Conservation (phyloP, 1,140 invertebrate species). For the Musca domestica region DNA sequence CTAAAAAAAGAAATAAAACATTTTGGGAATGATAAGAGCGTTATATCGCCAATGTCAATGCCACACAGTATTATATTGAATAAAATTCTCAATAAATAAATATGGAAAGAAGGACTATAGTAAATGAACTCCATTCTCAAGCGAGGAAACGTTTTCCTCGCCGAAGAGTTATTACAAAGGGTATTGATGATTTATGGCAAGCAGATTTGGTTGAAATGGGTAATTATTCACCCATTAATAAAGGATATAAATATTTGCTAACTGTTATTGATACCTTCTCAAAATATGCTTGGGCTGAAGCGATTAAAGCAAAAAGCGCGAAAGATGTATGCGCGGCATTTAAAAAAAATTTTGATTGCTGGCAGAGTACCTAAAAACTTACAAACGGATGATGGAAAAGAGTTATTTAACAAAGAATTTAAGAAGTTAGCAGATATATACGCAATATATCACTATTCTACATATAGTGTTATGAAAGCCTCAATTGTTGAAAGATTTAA, state of each 20-base stretch:
- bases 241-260: background rate
- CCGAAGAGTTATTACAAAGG: no score
- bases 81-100: no score
- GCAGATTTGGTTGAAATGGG: background rate
- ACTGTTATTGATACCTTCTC: background rate
- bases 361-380: background rate
- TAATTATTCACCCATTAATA: background rate
- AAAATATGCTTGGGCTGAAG: background rate
- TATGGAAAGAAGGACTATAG: no score
- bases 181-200: no score
- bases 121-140: no score
- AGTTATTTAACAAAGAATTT: slow-evolving; percentile 5
- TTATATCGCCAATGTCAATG: no score
- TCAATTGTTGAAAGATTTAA: slow-evolving; percentile 56
- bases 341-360: background rate
- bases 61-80: no score
- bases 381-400: slow-evolving; percentile 12
- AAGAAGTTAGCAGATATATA: slow-evolving; percentile 22
- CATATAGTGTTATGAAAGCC: slow-evolving; percentile 54
- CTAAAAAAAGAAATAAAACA: no score
- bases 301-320: background rate
- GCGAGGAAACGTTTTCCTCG: no score
- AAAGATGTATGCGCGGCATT: background rate
- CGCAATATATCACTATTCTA: slow-evolving; percentile 54
- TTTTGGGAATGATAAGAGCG: no score